phyloP scores from a whole-genome alignment of 2,888 invertebrate genomes.

The Endomychus coccineus region DNA sequence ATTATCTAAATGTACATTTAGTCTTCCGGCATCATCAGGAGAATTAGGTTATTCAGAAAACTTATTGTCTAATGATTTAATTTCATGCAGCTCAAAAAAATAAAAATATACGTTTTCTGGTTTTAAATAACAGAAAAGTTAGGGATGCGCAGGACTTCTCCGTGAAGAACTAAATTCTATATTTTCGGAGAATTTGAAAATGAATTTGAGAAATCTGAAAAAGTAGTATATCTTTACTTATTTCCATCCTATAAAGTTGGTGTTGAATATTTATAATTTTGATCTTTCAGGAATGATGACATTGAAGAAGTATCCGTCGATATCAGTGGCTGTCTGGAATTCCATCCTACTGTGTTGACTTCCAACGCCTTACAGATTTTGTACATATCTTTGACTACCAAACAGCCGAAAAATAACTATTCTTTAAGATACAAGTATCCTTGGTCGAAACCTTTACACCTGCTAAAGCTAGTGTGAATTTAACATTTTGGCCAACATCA shows the following conservation, averaged over 20 bases:
- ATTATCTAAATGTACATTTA: no score
- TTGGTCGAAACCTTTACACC: slow-evolving; percentile 29
- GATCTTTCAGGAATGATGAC: slow-evolving; percentile 30
- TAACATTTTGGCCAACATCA: background rate
- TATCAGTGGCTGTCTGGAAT: slow-evolving; percentile 35
- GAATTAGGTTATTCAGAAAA: no score
- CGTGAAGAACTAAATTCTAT: no score
- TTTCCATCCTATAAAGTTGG: background rate
- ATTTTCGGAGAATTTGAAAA: no score
- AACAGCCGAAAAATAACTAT: slow-evolving; percentile 36
- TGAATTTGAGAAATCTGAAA: no score
- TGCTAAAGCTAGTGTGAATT: slow-evolving; percentile 4
- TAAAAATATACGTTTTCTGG: no score
- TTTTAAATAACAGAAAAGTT: no score
- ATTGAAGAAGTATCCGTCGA: slow-evolving; percentile 35
- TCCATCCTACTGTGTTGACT: slow-evolving; percentile 37
- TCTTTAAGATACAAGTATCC: slow-evolving; percentile 32
- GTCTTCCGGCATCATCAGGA: no score
- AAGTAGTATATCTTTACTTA: background rate
- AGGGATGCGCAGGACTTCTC: no score
- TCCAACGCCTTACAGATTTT: slow-evolving; percentile 33
- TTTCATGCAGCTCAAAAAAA: no score
- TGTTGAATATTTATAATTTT: slow-evolving; percentile 5
- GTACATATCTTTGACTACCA: slow-evolving; percentile 36
- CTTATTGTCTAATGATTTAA: no score